Percentiles rank a stretch among this genome's conserved stretches.
These are phyloP conservation scores for Ernsta delagoae DNA, from an alignment of 2,888 invertebrate genomes.

Conservation along the genomic window DNA sequence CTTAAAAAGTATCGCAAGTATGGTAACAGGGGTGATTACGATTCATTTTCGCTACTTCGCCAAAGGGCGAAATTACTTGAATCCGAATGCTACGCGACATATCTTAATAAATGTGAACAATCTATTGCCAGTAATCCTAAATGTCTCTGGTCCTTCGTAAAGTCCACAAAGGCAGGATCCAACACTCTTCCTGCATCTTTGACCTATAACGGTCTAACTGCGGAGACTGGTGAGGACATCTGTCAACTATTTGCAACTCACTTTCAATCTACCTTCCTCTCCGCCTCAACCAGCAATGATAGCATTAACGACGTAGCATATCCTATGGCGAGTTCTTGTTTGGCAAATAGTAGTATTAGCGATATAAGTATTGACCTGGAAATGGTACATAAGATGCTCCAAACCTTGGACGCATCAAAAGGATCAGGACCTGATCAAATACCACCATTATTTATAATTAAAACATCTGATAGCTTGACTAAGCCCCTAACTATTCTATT, in stretches of 20 bases:
- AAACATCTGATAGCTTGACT: no score
- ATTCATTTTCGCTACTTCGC: neutral
- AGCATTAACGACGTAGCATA: neutral
- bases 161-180: slow-evolving; percentile 1
- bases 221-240: neutral
- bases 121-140: neutral
- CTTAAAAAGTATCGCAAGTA: neutral
- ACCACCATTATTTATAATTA: no score
- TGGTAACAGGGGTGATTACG: neutral
- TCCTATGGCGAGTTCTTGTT: neutral
- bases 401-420: neutral
- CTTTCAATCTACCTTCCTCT: neutral
- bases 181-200: neutral
- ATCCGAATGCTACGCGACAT: neutral
- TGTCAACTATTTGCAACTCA: neutral
- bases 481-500: no score
- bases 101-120: neutral
- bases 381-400: neutral
- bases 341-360: neutral
- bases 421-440: no score
- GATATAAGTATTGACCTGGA: neutral
- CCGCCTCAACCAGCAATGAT: neutral
- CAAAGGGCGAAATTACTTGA: neutral
- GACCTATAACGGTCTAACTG: neutral
- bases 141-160: neutral